Conservation (phyloP, 2,113 vertebrate species). For the Sciurus niger region DNA sequence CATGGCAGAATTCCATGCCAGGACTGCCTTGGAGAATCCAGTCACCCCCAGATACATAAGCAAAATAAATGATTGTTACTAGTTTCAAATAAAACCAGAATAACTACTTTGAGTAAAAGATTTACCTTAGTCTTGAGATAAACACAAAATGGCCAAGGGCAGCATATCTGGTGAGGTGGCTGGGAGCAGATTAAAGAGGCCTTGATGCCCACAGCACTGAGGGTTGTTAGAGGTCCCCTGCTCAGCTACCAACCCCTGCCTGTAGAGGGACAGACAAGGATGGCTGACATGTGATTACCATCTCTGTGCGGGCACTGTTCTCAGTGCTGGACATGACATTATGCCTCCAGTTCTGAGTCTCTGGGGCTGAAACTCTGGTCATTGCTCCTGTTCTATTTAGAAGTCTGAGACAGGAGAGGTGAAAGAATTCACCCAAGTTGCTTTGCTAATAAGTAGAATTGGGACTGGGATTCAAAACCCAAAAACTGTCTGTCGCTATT, state of each 20-base stretch:
- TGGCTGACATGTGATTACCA: neutral
- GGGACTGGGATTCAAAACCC: neutral
- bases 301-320: neutral
- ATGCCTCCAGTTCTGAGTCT: neutral
- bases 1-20: accelerated
- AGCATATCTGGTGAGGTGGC: neutral
- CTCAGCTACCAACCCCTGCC: too few relatives aligned
- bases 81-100: neutral
- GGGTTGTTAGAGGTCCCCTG: neutral
- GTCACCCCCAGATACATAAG: too few relatives aligned
- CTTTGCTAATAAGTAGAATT: neutral
- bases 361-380: neutral
- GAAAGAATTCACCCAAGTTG: too few relatives aligned
- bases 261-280: accelerated
- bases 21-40: neutral
- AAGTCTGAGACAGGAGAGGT: neutral
- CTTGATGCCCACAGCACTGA: neutral
- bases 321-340: accelerated
- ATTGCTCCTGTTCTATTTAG: too few relatives aligned
- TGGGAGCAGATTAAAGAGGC: neutral
- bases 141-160: neutral
- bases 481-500: neutral
- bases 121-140: too few relatives aligned
- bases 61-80: neutral
- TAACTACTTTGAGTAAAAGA: neutral